Evolutionary conservation across 2,113 vertebrate genomes (phyloP).

Genomic region (Dasyornis broadbenti): DNA sequence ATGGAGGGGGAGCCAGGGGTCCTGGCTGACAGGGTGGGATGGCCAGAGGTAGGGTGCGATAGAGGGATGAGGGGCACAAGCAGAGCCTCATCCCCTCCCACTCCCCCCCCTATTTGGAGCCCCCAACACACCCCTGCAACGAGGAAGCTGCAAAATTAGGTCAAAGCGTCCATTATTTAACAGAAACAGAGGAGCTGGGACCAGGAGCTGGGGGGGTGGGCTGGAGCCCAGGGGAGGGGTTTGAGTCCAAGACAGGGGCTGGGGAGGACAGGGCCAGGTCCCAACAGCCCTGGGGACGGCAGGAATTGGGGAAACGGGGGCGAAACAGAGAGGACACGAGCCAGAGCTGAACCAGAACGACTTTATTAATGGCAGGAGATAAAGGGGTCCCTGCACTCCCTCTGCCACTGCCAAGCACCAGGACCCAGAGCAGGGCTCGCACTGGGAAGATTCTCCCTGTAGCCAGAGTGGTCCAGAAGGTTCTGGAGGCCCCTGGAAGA

Average conservation of each 20-base stretch:
- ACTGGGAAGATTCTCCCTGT: background rate
- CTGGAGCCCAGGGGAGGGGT: background rate
- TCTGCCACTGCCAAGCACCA: background rate
- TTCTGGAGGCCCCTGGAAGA: rapidly evolving
- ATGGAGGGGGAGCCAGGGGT: background rate
- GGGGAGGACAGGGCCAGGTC: background rate
- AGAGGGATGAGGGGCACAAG: background rate
- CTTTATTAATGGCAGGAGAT: background rate
- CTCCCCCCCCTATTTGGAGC: background rate
- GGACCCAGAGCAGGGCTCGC: background rate
- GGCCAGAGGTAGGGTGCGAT: background rate
- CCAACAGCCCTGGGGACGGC: background rate
- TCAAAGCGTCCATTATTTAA: constrained; percentile 14
- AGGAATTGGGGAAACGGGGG: background rate
- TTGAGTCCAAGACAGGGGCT: background rate
- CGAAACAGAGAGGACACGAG: background rate
- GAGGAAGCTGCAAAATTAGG: constrained; percentile 11
- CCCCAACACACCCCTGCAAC: background rate
- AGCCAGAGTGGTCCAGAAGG: background rate
- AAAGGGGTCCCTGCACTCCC: background rate
- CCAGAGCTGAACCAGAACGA: rapidly evolving
- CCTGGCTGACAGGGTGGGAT: background rate
- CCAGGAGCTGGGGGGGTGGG: background rate
- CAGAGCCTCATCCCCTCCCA: background rate
- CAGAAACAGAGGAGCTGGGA: background rate